phyloP scores from a whole-genome alignment of 2,113 vertebrate species.

The Propithecus coquereli region DNA sequence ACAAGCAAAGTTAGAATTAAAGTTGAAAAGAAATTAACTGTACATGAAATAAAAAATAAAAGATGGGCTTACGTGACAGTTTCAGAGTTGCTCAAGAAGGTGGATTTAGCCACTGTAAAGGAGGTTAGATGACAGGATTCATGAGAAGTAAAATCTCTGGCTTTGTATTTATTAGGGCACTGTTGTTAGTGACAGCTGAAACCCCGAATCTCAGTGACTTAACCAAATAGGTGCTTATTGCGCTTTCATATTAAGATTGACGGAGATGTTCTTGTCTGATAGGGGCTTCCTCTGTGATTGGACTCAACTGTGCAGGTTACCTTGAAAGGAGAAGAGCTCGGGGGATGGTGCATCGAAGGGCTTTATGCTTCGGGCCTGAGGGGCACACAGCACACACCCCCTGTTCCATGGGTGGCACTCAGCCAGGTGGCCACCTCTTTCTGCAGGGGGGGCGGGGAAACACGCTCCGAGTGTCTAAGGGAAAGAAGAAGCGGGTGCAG shows the following conservation, averaged over 20 bases:
- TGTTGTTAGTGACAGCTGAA: not conserved
- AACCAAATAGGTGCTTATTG: too few species aligned
- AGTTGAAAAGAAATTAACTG: not conserved
- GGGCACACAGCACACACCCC: too few species aligned
- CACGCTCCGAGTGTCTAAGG: not conserved
- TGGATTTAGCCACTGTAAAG: fast-evolving
- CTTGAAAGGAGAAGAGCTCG: not conserved
- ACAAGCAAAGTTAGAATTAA: too few species aligned
- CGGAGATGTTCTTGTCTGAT: not conserved
- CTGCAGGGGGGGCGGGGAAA: not conserved
- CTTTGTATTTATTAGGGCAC: not conserved
- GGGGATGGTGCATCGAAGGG: not conserved
- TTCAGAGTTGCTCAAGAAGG: fast-evolving
- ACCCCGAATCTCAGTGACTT: not conserved
- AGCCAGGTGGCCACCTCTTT: not conserved
- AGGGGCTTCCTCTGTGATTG: too few species aligned
- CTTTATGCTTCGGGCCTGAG: not conserved
- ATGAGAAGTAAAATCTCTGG: not conserved
- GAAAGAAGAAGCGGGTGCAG: fast-evolving
- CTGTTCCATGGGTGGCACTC: fast-evolving
- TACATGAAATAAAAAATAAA: fast-evolving
- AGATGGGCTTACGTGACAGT: fast-evolving
- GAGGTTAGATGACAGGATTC: too few species aligned
- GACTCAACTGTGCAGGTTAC: not conserved
- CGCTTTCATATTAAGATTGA: not conserved